A percentile compares a stretch with the other conserved stretches of the same genome.
Conservation (phyloP, 1,140 invertebrate species). For the Drosophila rhopaloa region DNA sequence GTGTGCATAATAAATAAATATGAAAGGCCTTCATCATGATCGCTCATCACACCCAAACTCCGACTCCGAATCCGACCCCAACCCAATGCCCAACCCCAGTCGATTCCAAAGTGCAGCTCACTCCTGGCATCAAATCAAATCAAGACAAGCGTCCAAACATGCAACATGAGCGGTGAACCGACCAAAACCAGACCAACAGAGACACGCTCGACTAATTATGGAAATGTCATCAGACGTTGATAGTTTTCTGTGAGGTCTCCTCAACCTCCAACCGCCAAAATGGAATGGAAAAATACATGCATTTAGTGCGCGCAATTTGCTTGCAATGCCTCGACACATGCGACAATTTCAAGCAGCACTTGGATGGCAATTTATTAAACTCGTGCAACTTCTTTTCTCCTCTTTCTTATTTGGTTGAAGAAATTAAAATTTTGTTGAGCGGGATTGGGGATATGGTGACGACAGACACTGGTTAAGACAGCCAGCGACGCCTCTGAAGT, state of each 20-base stretch:
- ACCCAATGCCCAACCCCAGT: background rate
- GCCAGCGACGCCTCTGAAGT: constrained; percentile 72
- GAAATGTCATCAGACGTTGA: constrained; percentile 75
- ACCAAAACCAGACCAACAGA: constrained; percentile 40
- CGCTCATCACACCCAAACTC: constrained; percentile 16
- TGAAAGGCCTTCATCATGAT: constrained; percentile 45
- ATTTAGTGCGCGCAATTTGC: constrained; percentile 74
- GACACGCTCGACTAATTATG: constrained; percentile 80
- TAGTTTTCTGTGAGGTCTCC: constrained; percentile 60
- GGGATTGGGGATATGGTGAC: constrained; percentile 12
- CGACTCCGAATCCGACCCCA: too few relatives aligned
- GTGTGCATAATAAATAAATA: constrained; percentile 81
- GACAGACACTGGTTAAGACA: constrained; percentile 72
- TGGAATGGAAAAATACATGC: constrained; percentile 44
- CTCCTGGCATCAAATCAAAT: constrained; percentile 74
- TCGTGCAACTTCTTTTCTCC: constrained; percentile 23
- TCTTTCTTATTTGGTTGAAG: constrained; percentile 21
- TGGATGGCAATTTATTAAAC: constrained; percentile 71
- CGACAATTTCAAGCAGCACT: constrained; percentile 71
- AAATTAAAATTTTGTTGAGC: constrained; percentile 64
- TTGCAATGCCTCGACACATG: constrained; percentile 74
- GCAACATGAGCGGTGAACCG: constrained; percentile 23
- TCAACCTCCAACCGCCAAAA: constrained; percentile 6
- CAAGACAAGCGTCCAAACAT: constrained; percentile 72
- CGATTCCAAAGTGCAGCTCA: constrained; percentile 46